phyloP scores from a whole-genome alignment of 2,797 vertebrate genomes.

The Xenops minutus region DNA sequence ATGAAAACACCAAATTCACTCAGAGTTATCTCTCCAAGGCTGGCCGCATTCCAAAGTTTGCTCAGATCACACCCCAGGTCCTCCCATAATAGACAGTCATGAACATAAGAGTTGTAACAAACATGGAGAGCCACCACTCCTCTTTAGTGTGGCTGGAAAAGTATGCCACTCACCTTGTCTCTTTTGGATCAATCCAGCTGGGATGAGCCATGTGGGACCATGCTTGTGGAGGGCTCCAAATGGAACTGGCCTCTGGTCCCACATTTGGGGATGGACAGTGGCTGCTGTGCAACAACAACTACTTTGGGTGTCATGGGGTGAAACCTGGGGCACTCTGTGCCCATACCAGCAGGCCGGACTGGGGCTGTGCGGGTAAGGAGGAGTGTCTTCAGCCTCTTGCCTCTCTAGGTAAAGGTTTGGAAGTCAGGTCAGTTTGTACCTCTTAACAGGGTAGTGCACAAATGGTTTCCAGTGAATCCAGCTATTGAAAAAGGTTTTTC shows the following conservation, averaged over 20 bases:
- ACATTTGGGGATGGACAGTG: fast-evolving
- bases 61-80: background rate
- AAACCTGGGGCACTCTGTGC: fast-evolving
- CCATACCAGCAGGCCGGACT: background rate
- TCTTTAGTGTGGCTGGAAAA: background rate
- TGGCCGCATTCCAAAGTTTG: background rate
- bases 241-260: background rate
- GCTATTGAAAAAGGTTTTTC: background rate
- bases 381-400: background rate
- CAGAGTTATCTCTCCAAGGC: background rate
- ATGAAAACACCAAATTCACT: background rate
- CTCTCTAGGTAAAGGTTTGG: background rate
- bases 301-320: fast-evolving
- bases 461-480: background rate
- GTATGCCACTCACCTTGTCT: background rate
- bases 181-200: background rate
- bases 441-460: fast-evolving
- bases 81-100: background rate
- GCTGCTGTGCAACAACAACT: fast-evolving
- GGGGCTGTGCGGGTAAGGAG: background rate
- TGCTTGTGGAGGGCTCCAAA: fast-evolving
- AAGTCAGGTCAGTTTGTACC: background rate
- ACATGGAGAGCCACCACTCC: background rate
- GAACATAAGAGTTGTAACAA: fast-evolving
- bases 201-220: background rate